Base-by-base conservation (phyloP, 2,888 invertebrate genomes). In the Drosophila affinis region DNA sequence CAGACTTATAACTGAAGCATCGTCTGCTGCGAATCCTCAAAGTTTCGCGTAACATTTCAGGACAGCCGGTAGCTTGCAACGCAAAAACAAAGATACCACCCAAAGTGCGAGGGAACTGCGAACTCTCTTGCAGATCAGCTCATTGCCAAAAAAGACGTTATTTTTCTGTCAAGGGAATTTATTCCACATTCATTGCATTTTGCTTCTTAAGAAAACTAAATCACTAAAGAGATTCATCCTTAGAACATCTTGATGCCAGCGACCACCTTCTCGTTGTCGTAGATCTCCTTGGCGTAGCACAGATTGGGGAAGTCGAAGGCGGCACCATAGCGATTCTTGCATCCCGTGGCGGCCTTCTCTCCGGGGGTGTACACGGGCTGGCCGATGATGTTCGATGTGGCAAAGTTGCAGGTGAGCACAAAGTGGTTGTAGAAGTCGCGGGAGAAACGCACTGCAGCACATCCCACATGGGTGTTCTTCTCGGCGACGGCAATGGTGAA, bases 1-100 rank as follows among this genome's bases (percentile, higher is more conserved):
- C 87, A 7, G 90, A 65, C 70, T 91, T 91, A 45, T 91, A 91
- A 14, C 86, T 83, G 54, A 74, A 91, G 29, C 63, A 60, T 17
- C 91, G 88, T 9, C 76, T 53, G 55, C 64, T 48, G 32, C 65
- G 65, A 34, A 73, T 55, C 53, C 71, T 62, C 32, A 79, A 34
- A 34, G 54, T 59, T 27, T 75, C 61, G 57, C 80, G 79, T 85
- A 87, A 86, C 86, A 82, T 87, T 52, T 72, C 74, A 14, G 39
- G 32, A 9, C 5, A 17, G 18, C 75, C 80, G 87, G 73, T 74
- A 62, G 62, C 48, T 24, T 18, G n/a, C 6, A n/a, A 29, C 1
- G 34, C 44, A 24, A 44, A 48, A 44, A 10, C 47, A 53, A 10
- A 10, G 14, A 5, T 5, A 7, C 4, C 7, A 0, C 29, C 29